A percentile compares a stretch with the other conserved stretches of the same genome.
phyloP scores from a whole-genome alignment of 2,797 vertebrate genomes.

The Hydrophis major region DNA sequence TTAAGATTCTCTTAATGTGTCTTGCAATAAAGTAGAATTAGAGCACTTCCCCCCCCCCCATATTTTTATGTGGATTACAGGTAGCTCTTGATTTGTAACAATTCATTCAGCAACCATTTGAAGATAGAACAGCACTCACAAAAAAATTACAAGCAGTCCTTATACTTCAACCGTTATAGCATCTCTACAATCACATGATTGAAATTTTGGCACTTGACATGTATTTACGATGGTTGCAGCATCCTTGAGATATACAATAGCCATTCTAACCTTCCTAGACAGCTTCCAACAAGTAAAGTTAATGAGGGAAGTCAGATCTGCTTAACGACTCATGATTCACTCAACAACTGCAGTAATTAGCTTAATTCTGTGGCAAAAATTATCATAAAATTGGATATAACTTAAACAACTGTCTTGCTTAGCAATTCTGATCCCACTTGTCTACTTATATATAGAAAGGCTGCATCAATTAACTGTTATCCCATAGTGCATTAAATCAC shows the following conservation, averaged over 20 bases:
- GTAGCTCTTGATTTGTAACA: not conserved
- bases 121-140: not conserved
- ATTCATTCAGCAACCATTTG: not conserved
- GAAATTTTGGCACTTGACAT: not conserved
- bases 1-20: not conserved
- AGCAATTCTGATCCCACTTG: not conserved
- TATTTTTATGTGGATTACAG: not conserved
- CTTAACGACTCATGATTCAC: not conserved
- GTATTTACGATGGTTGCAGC: not conserved
- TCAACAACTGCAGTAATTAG: not conserved
- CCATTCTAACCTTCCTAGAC: not conserved
- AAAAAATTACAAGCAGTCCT: not conserved
- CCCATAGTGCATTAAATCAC: not conserved
- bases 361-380: not conserved
- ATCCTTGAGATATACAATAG: not conserved
- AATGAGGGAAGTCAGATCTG: not conserved
- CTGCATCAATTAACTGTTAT: not conserved
- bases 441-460: not conserved
- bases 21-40: not conserved
- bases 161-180: not conserved
- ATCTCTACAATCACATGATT: not conserved
- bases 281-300: not conserved
- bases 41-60: not conserved
- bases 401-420: not conserved
- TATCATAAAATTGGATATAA: not conserved